These are phyloP conservation scores for Reticulitermes speratus DNA, from an alignment of 1,140 invertebrate genomes.

Conservation along the genomic window DNA sequence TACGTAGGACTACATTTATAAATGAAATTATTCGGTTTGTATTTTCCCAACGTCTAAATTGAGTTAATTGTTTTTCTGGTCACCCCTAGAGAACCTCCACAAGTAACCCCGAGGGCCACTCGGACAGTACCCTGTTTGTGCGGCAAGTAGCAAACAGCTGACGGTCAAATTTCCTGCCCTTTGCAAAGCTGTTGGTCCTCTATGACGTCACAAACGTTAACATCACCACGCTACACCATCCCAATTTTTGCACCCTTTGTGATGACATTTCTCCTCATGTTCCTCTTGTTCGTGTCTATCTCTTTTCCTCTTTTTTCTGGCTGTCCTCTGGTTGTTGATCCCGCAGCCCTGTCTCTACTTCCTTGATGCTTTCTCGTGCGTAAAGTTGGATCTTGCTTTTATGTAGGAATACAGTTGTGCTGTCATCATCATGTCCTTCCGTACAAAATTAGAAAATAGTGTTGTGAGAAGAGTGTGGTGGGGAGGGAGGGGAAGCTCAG, in stretches of 20 bases:
- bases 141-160: conserved; percentile 26
- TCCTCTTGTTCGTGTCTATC: not conserved
- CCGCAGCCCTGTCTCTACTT: not conserved
- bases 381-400: conserved; percentile 13
- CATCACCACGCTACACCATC: not conserved
- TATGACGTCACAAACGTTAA: not conserved
- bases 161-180: conserved; percentile 30
- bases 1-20: not conserved
- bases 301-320: not conserved
- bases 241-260: conserved; percentile 15
- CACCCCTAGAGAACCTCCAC: not conserved
- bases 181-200: conserved; percentile 12
- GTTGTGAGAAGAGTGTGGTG: too few species aligned
- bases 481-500: too few species aligned
- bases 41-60: not conserved
- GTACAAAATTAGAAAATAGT: conserved; percentile 4
- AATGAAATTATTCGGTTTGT: not conserved
- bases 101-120: not conserved
- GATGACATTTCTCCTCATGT: conserved; percentile 14
- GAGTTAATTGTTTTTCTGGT: conserved; percentile 13
- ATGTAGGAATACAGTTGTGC: not conserved
- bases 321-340: not conserved
- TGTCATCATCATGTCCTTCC: not conserved
- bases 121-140: conserved; percentile 11
- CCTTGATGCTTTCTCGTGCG: not conserved